A percentile compares a stretch with the other conserved stretches of the same genome.
Conservation (phyloP, 1,140 invertebrate species). For the Phocides pigmalion region DNA sequence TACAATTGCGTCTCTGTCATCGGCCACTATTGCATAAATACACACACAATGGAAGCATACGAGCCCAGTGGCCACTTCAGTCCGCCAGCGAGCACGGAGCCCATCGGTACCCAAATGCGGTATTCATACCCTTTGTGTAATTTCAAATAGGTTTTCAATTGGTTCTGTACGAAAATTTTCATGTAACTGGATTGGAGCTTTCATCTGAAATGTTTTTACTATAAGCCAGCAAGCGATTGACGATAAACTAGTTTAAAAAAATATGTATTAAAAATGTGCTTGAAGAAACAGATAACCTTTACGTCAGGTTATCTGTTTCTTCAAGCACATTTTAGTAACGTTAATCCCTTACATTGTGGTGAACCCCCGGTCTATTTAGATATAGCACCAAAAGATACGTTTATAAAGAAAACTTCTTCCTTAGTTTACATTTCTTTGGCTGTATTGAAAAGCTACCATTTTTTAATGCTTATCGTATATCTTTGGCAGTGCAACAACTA, state of each 20-base stretch:
- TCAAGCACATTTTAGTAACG: no score
- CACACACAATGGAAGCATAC: no score
- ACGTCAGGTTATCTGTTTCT: no score
- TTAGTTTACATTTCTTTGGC: no score
- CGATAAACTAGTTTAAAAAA: neutral
- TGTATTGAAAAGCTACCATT: no score
- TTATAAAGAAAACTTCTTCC: no score
- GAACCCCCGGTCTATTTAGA: no score
- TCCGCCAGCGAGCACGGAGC: neutral
- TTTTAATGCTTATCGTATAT: neutral
- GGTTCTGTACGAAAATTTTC: slow-evolving; percentile 15
- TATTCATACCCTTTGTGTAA: slow-evolving; percentile 19
- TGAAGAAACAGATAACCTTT: no score
- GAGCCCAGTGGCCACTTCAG: neutral
- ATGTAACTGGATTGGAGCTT: slow-evolving; percentile 23
- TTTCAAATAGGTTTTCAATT: slow-evolving; percentile 23
- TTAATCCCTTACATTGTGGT: no score
- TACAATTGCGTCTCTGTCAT: neutral
- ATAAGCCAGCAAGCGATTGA: neutral
- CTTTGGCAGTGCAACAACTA: neutral
- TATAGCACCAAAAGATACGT: no score
- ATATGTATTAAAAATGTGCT: no score
- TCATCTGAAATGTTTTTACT: neutral
- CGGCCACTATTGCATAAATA: neutral
- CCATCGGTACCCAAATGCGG: neutral